These are phyloP conservation scores for Spheniscus humboldti DNA, from an alignment of 2,797 vertebrate genomes.

Conservation along the genomic window DNA sequence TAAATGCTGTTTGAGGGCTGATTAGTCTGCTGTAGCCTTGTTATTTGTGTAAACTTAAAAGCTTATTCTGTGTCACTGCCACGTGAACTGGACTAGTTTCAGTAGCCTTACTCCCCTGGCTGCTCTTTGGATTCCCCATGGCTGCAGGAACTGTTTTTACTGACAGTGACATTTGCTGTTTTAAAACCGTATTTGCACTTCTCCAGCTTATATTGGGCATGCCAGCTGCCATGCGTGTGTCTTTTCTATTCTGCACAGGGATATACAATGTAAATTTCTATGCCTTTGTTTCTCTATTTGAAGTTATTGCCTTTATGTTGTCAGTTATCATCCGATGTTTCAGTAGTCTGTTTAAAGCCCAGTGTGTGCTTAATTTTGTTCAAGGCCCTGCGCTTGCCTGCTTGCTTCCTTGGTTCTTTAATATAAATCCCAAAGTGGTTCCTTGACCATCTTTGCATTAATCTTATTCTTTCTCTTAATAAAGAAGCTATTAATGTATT, in stretches of 20 bases:
- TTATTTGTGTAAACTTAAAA: not conserved
- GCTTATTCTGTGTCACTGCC: not conserved
- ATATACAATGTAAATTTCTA: not conserved
- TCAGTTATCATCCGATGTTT: rapidly evolving
- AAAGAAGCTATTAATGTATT: not conserved
- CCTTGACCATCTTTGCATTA: not conserved
- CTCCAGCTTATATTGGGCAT: not conserved
- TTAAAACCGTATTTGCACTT: not conserved
- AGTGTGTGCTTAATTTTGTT: not conserved
- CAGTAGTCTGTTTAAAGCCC: not conserved
- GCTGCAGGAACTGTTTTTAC: not conserved
- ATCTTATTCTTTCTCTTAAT: not conserved
- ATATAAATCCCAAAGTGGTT: not conserved
- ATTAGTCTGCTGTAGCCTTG: not conserved
- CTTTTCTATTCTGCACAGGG: not conserved
- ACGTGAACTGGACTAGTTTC: not conserved
- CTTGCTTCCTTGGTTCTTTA: not conserved
- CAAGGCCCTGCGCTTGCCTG: not conserved
- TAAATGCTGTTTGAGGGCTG: not conserved
- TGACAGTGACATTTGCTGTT: not conserved
- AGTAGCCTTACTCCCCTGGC: not conserved
- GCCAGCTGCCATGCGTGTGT: not conserved
- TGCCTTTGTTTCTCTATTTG: not conserved
- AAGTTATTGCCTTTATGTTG: not conserved
- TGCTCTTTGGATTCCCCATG: not conserved